phyloP scores from a whole-genome alignment of 2,888 invertebrate genomes.

The Dynastes grantii region DNA sequence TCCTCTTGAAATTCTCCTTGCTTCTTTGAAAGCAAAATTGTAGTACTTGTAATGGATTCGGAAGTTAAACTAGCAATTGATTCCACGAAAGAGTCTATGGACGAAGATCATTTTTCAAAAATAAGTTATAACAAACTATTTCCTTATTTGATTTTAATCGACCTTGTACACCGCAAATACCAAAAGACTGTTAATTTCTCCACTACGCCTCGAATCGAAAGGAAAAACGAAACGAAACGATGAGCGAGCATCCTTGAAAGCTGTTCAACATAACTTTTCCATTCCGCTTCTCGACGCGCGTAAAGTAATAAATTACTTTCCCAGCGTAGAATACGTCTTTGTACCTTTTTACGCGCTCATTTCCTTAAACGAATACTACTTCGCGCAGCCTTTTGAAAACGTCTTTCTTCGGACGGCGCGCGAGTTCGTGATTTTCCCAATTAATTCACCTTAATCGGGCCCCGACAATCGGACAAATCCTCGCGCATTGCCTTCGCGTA shows the following conservation, averaged over 20 bases:
- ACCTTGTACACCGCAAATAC: too few relatives aligned
- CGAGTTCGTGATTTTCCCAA: slow-evolving; percentile 43
- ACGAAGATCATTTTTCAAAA: background rate
- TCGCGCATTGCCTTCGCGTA: slow-evolving; percentile 9
- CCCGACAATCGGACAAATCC: slow-evolving; percentile 45
- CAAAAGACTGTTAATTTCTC: background rate
- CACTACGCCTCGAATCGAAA: background rate
- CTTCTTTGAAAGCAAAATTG: too few relatives aligned
- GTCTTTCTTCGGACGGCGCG: slow-evolving; percentile 23
- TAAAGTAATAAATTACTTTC: slow-evolving; percentile 42
- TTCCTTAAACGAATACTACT: slow-evolving; percentile 38
- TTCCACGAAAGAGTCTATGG: background rate
- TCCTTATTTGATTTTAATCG: too few relatives aligned
- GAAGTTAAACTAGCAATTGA: background rate
- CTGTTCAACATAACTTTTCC: slow-evolving; percentile 16
- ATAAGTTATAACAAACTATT: background rate
- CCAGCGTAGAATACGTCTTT: slow-evolving; percentile 32
- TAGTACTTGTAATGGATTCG: too few relatives aligned
- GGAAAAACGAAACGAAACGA: background rate
- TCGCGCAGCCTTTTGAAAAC: slow-evolving; percentile 36
- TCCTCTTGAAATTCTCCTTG: too few relatives aligned
- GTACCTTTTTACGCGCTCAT: slow-evolving; percentile 42
- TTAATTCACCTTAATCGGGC: slow-evolving; percentile 44
- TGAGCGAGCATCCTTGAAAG: background rate
- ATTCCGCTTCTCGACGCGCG: slow-evolving; percentile 18